Percentiles rank a stretch among this genome's conserved stretches.
These are phyloP conservation scores for Acleris holmiana DNA, from an alignment of 2,888 invertebrate species.

Conservation along the genomic window DNA sequence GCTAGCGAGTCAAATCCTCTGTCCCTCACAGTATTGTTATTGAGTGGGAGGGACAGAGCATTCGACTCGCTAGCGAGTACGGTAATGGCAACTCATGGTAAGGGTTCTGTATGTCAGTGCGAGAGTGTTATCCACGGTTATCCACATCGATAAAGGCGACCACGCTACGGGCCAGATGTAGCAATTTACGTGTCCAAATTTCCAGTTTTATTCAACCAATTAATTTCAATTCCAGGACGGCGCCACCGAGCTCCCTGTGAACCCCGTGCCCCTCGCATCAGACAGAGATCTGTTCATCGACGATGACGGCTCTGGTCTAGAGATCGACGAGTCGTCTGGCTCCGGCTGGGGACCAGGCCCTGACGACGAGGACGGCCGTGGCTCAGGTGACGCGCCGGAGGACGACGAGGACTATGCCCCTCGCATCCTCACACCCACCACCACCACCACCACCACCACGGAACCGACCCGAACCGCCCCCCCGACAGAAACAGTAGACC, in stretches of 20 bases:
- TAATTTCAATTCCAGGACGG: constrained; percentile 67
- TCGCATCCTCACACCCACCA: constrained; percentile 43
- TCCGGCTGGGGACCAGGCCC: constrained; percentile 91
- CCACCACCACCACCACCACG: constrained; percentile 45
- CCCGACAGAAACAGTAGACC: constrained; percentile 17
- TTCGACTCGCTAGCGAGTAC: too few relatives aligned
- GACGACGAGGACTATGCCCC: constrained; percentile 76
- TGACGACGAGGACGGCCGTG: constrained; percentile 89
- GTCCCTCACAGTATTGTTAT: too few relatives aligned
- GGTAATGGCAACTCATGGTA: too few relatives aligned
- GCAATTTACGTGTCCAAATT: background rate
- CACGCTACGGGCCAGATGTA: too few relatives aligned
- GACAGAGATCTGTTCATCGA: constrained; percentile 89
- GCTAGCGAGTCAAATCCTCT: too few relatives aligned
- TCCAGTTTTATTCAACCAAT: background rate
- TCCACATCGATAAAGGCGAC: too few relatives aligned
- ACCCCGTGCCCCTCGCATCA: constrained; percentile 68
- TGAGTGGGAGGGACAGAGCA: too few relatives aligned
- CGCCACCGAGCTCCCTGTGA: constrained; percentile 63
- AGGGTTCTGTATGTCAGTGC: too few relatives aligned
- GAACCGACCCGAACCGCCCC: constrained; percentile 27
- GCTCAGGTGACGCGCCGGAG: constrained; percentile 72
- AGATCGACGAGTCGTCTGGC: constrained; percentile 92
- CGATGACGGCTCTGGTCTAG: constrained; percentile 90
- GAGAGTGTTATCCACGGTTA: too few relatives aligned